A percentile compares a stretch with the other conserved stretches of the same genome.
phyloP scores from a whole-genome alignment of 2,797 vertebrate genomes.

The Acrossocheilus wenchowensis region DNA sequence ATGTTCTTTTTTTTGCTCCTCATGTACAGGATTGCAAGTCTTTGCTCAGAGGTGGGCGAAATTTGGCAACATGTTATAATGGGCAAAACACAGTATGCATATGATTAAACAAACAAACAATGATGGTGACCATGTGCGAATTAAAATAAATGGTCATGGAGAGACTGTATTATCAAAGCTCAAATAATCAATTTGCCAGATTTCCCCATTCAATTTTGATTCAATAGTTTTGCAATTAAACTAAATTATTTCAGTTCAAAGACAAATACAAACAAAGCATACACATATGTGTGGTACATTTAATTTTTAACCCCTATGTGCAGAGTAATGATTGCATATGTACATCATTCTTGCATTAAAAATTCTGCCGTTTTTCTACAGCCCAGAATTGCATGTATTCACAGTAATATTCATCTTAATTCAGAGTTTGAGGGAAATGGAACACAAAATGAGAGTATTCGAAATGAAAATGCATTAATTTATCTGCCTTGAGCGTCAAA shows the following conservation, averaged over 20 bases:
- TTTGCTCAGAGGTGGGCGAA: neutral
- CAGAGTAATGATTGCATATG: conserved; percentile 31
- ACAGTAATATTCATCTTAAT: conserved; percentile 36
- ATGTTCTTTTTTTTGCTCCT: conserved; percentile 19
- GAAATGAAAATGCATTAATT: neutral
- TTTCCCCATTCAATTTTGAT: neutral
- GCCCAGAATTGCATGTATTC: conserved; percentile 14
- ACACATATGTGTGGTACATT: neutral
- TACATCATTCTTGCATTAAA: conserved; percentile 34
- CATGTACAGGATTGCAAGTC: neutral
- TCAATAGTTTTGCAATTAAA: neutral
- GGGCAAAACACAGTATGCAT: neutral
- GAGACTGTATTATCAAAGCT: neutral
- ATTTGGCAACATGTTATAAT: conserved; percentile 16
- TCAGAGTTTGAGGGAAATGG: neutral
- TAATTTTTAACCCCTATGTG: neutral
- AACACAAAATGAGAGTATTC: neutral
- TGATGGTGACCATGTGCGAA: neutral
- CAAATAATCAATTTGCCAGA: neutral
- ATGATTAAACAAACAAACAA: neutral
- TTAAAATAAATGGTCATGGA: neutral
- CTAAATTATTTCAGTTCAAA: neutral
- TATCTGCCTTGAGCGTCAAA: neutral
- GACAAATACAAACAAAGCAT: neutral
- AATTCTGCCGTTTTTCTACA: neutral